phyloP scores from a whole-genome alignment of 2,888 invertebrate species.

The Leptinotarsa peninsularis region DNA sequence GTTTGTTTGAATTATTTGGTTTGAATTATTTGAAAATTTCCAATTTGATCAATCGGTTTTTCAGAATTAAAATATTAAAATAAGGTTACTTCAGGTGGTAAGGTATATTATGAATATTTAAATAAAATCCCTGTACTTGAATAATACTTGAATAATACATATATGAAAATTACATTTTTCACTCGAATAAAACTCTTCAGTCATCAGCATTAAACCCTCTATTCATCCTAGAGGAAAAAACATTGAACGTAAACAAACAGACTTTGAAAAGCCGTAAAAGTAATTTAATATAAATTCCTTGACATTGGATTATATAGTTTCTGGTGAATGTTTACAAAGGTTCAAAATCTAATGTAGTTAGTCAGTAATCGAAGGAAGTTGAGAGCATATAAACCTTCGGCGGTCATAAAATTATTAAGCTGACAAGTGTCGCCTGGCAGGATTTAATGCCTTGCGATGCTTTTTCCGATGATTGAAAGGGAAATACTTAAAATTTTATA shows the following conservation, averaged over 20 bases:
- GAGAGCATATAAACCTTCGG: constrained; percentile 54
- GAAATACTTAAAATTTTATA: constrained; percentile 55
- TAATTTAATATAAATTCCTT: constrained; percentile 36
- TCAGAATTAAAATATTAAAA: too few species aligned
- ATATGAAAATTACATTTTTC: too few species aligned
- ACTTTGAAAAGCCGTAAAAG: constrained; percentile 36
- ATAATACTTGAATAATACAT: too few species aligned
- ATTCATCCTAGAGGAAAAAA: not conserved
- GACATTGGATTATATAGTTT: constrained; percentile 35
- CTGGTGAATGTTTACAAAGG: constrained; percentile 48
- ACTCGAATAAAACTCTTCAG: too few species aligned
- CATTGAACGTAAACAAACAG: constrained; percentile 31
- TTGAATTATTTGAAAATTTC: too few species aligned
- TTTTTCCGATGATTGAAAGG: constrained; percentile 57
- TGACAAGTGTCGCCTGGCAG: constrained; percentile 57
- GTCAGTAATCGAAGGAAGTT: constrained; percentile 55
- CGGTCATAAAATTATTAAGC: constrained; percentile 53
- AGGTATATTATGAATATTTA: too few species aligned
- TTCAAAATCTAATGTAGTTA: constrained; percentile 44
- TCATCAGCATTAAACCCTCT: too few species aligned
- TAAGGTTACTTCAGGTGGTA: too few species aligned
- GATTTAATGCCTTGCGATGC: constrained; percentile 52
- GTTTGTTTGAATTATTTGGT: too few species aligned
- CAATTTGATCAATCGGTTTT: too few species aligned
- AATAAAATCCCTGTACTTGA: too few species aligned